Base-by-base conservation (phyloP, 1,140 invertebrate genomes). In the Tachypleus tridentatus region DNA sequence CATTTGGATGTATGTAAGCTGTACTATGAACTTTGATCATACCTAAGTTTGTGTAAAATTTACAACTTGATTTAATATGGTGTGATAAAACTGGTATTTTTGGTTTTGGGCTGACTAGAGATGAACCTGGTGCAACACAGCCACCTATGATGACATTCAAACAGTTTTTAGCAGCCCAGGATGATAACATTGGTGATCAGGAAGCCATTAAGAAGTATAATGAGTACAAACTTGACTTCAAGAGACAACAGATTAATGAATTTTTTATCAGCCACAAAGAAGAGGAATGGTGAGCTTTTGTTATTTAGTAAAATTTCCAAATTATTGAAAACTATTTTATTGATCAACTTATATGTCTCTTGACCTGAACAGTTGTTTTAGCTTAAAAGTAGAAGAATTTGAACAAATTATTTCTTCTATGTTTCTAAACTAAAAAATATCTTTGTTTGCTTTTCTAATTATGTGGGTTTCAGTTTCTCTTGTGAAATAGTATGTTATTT, bases 261-360 rank as follows among this genome's bases (percentile, higher is more conserved):
- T 99, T 99, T 81, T 99, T 99, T 81, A 87, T 98, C 73, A 86
- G 87, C 51, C 97, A 99, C 80, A 98, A 98, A 80, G 96, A 99
- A 75, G 97, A 99, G 78, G 97, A 99, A 87, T 99, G 97, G 97
- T 99, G 83, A 83, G 86, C 70, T 64, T 54, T 56, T 61, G 29
- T 29, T 29, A 29, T 29, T 29, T 29, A 29, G 29, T 29, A 29
- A 29, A 29, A 29, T 29, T 29, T 29, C 29, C 29, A 29, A 29
- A 29, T 29, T 29, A 29, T 29, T 29, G 29, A 29, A 29, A 29
- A 29, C 29, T 29, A 29, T 29, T 29, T 29, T 29, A 29, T 29
- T 29, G 29, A 29, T 29, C 29, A 29, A 29, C 29, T 29, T 29
- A 29, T 29, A 29, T 29, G 0, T 29, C 29, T 29, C 29, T 29